Evolutionary conservation across 2,113 vertebrate species (phyloP).

Genomic region (Leptosomus discolor): DNA sequence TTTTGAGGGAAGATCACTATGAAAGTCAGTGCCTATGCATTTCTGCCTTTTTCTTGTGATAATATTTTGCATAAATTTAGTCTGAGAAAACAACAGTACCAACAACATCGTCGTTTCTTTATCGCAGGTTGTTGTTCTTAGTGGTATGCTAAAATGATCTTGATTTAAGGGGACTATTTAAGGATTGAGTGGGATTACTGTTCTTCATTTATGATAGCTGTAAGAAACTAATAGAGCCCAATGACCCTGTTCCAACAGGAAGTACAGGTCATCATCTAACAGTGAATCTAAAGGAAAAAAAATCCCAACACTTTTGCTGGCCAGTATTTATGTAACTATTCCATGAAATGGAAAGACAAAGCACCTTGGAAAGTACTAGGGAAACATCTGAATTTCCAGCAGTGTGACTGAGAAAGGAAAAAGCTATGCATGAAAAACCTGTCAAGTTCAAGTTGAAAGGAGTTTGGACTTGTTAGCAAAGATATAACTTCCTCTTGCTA

Average conservation of each 20-base stretch:
- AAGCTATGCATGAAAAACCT: background rate
- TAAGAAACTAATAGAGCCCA: background rate
- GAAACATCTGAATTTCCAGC: background rate
- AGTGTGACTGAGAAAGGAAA: background rate
- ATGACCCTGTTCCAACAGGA: background rate
- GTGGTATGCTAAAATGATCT: background rate
- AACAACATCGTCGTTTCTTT: background rate
- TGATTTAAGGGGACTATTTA: background rate
- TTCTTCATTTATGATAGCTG: background rate
- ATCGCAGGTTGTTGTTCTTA: background rate
- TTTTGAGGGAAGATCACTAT: background rate
- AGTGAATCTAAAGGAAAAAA: background rate
- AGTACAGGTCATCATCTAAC: background rate
- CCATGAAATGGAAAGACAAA: background rate
- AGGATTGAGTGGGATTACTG: background rate
- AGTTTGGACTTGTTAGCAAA: background rate
- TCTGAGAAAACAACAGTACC: background rate
- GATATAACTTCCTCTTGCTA: background rate
- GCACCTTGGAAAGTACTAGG: background rate
- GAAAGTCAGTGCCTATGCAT: background rate
- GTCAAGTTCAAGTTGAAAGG: background rate
- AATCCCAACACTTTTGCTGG: background rate
- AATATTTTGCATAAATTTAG: background rate
- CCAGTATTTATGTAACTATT: background rate
- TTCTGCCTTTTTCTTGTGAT: background rate